Base-by-base conservation (phyloP, 2,113 vertebrate genomes). In the Phasianus colchicus region DNA sequence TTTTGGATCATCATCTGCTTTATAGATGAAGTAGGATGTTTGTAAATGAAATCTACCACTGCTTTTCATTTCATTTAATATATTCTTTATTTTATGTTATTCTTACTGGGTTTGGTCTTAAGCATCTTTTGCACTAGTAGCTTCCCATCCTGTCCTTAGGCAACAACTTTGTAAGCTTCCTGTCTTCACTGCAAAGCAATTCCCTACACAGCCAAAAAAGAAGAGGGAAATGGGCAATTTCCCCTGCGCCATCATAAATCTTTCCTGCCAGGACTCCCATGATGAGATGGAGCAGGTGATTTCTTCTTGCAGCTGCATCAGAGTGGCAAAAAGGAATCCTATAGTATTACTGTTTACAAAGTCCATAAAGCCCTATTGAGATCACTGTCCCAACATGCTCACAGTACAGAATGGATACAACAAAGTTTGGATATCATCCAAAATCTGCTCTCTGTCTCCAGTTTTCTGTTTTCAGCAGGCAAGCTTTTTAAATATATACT, bases 371-470 rank as follows among this genome's bases (percentile, higher is more conserved):
- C 17, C 61, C n/a, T 18, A 5, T 45, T 0, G 1, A 94, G 69
- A 45, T 69, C 38, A 27, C 58, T 78, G 32, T 88, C 77, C 66
- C 36, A 58, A 76, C 77, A 60, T 48, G 79, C 66, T 57, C 83
- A 72, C 5, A 1, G 13, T 76, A 52, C 84, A 69, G 73, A 69
- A 86, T 69, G 57, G 73, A 36, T 88, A 38, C 48, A 54, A 81
- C 25, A 70, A 88, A 90, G 30, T 63, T 30, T 87, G 94, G 78
- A 66, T 32, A 12, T 42, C 72, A 88, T 71, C 81, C 96, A 93
- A 83, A 65, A 20, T 24, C 58, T 77, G 47, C 48, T 95, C 42
- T 89, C 76, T 69, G 21, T 92, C 69, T 93, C 43, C 77, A 83
- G 54, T 72, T 92, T 66, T 79, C 91, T 94, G 63, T 34, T 88